These are phyloP conservation scores for Apamea sordens DNA, from an alignment of 2,888 invertebrate species.

Conservation along the genomic window DNA sequence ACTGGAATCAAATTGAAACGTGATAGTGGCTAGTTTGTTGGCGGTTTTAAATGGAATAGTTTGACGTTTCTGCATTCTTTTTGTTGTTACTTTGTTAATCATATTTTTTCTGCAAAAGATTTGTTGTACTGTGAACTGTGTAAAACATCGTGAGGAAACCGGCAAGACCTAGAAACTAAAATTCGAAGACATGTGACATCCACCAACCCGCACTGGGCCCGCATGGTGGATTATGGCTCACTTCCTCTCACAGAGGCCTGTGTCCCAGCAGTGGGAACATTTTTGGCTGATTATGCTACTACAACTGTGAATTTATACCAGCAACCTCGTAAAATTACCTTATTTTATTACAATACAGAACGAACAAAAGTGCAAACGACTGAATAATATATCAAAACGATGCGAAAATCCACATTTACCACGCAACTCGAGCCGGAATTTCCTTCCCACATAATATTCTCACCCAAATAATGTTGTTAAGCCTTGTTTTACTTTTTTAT, in stretches of 20 bases:
- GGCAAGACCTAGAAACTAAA: background rate
- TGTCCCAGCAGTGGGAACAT: background rate
- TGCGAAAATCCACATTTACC: background rate
- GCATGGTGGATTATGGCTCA: background rate
- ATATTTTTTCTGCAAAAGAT: background rate
- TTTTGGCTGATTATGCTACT: background rate
- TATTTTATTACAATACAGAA: background rate
- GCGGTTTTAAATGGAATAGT: background rate
- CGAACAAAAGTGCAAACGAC: background rate
- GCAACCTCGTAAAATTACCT: background rate
- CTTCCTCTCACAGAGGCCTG: background rate
- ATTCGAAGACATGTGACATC: background rate
- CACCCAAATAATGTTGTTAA: conserved; percentile 39
- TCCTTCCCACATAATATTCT: conserved; percentile 17
- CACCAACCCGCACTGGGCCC: background rate
- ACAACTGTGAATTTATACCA: background rate
- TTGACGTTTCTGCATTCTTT: background rate
- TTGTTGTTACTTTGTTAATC: background rate
- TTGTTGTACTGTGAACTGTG: background rate
- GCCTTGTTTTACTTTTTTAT: conserved; percentile 54
- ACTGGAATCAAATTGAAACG: conserved; percentile 16
- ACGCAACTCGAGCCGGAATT: background rate
- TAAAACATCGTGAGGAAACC: background rate
- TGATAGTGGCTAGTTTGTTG: background rate
- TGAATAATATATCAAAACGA: conserved; percentile 9